Evolutionary conservation across 2,888 invertebrate species (phyloP), one percentile per base, ranked within the genome.

Genomic region (Meta bourneti): DNA sequence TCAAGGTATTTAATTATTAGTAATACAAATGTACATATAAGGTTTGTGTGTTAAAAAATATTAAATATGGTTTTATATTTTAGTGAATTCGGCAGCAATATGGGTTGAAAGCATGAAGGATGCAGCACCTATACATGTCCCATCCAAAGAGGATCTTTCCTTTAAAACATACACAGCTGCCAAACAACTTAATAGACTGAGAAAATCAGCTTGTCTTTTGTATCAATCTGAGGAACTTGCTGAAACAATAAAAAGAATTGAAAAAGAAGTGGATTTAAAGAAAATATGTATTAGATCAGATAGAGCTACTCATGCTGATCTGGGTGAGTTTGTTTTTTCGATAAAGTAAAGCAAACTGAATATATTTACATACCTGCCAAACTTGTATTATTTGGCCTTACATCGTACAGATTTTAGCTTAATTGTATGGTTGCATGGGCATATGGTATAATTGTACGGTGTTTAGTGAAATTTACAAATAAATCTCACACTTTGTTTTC

Each of bases 301-400:
- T 95, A 96, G 97, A 91, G 97, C 97, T 95, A 95, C 98, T 7
- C 97, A 98, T 94, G 96, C 97, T 83, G 98, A 98, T 95, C 96
- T 98, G 69, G 97, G 96, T 96, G 74, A 81, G 75, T 34, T 75
- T n/a, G 78, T 89, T 91, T 1, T 92, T 94, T 95, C 97, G 0
- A 95, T 97, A 93, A 97, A 98, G 94, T 97, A 97, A 92, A 2
- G 4, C 34, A 34, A 34, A 34, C 34, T 34, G 34, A 34, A 34
- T 34, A 34, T 34, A 34, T 34, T 34, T 34, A 1, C 4, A 4
- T 34, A 4, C 34, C 34, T 34, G 34, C 34, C 34, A 34, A 34
- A 1, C 4, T 34, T 34, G 1, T 34, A 34, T 4, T 2, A 34
- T 34, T 34, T 34, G 34, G 4, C 34, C 4, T 4, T 34, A 34